Conservation (phyloP, 2,113 vertebrate genomes). For the cattle (Bos taurus) region ARS-UCD2.0 NC_037333.1:40078501-40079000, state of each 20-base stretch:
- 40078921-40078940: constrained; percentile 29
- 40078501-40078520: background rate
- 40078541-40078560: constrained; percentile 84
- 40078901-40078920: constrained; percentile 25
- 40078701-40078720: background rate
- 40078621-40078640: constrained; percentile 92
- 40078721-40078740: background rate
- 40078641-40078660: background rate
- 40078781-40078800: background rate
- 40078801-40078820: background rate
- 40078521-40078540: background rate
- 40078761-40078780: background rate
- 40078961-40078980: background rate
- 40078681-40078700: background rate
- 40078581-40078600: constrained; percentile 97
- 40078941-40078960: background rate
- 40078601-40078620: constrained; percentile 96
- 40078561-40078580: constrained; percentile 99
- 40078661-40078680: background rate
- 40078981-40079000: background rate
- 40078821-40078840: background rate
- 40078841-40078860: background rate
- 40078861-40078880: constrained; percentile 14
- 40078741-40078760: background rate
- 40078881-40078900: background rate